A percentile compares a stretch with the other conserved stretches of the same genome.
Conservation (phyloP, 1,140 invertebrate genomes). For the Ganaspis sp. region DNA sequence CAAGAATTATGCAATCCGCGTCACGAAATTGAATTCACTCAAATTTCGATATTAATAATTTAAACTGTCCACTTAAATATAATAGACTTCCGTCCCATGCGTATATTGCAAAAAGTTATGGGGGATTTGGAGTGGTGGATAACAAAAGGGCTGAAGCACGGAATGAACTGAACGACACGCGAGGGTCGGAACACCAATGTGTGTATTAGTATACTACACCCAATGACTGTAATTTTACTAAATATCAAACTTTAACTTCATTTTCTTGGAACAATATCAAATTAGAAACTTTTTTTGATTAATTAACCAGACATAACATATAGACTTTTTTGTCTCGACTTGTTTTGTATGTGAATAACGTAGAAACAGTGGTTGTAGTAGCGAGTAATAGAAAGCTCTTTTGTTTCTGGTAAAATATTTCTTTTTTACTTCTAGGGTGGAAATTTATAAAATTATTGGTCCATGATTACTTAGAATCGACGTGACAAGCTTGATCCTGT, state of each 20-base stretch:
- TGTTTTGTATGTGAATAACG: background rate
- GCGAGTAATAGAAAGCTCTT: no score
- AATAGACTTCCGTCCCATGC: conserved; percentile 22
- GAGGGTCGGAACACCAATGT: conserved; percentile 41
- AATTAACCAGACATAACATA: background rate
- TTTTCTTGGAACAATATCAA: background rate
- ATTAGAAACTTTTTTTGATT: background rate
- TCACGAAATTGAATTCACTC: background rate
- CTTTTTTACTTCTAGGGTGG: no score
- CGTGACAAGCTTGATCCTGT: no score
- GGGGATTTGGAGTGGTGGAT: conserved; percentile 57
- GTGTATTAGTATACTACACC: conserved; percentile 10
- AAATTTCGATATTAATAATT: conserved; percentile 11
- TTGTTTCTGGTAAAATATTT: no score
- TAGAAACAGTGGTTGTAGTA: no score
- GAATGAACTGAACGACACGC: conserved; percentile 55
- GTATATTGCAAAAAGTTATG: conserved; percentile 46
- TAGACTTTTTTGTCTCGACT: background rate
- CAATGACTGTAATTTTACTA: background rate
- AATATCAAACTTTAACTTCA: background rate
- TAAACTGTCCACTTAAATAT: conserved; percentile 25
- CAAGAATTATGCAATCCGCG: background rate
- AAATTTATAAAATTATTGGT: no score
- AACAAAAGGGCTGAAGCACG: conserved; percentile 54
- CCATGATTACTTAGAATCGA: no score